Evolutionary conservation across 2,797 vertebrate species (phyloP).

Genomic region (Protosalanx chinensis): DNA sequence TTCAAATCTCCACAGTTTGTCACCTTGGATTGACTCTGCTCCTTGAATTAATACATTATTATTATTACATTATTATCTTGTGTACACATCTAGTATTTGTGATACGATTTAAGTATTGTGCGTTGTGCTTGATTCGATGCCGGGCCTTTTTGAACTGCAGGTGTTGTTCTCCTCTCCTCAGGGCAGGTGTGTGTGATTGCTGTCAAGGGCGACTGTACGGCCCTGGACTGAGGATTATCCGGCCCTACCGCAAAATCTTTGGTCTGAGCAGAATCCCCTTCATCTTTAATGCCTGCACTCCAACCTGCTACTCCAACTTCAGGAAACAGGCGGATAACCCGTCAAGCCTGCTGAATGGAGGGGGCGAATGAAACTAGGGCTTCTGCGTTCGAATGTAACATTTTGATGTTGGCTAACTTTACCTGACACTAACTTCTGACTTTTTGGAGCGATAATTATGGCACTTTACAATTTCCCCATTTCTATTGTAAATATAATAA

Average conservation of each 20-base stretch:
- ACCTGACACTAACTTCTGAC: too few species aligned
- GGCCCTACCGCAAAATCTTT: constrained; percentile 12
- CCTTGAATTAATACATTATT: too few species aligned
- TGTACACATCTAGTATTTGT: too few species aligned
- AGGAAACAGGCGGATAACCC: constrained; percentile 18
- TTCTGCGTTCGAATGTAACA: too few species aligned
- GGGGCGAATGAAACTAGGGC: neutral
- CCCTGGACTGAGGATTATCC: constrained; percentile 24
- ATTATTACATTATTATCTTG: too few species aligned
- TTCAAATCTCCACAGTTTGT: too few species aligned
- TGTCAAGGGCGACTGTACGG: constrained; percentile 31
- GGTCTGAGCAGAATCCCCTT: constrained; percentile 22
- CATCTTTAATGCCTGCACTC: constrained; percentile 30
- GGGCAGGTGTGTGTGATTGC: constrained; percentile 35
- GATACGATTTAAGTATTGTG: too few species aligned
- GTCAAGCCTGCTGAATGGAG: neutral
- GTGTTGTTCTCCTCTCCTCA: constrained; percentile 11
- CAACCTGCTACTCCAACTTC: constrained; percentile 22
- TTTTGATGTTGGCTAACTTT: too few species aligned
- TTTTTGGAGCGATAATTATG: neutral
- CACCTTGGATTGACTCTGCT: too few species aligned
- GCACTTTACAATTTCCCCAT: neutral
- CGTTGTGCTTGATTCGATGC: too few species aligned
- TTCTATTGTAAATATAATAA: neutral
- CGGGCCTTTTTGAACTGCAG: neutral